Conservation (phyloP, 2,888 invertebrate species). For the Caenorhabditis parvicauda region DNA sequence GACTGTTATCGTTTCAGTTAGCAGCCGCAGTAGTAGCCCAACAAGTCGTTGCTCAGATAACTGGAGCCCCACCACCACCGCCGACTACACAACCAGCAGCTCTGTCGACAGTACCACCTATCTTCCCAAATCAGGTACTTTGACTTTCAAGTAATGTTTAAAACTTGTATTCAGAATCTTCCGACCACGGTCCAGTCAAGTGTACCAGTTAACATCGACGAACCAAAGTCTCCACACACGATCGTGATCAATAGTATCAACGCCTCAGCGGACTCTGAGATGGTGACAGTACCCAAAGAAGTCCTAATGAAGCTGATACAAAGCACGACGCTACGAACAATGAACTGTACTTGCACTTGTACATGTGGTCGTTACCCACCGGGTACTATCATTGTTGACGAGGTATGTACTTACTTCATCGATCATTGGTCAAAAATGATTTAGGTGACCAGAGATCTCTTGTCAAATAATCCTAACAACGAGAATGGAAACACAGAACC, state of each 20-base stretch:
- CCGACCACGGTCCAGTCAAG: background rate
- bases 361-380: conserved; percentile 53
- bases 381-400: conserved; percentile 54
- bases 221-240: background rate
- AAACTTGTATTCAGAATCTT: too few species aligned
- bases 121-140: too few species aligned
- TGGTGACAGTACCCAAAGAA: conserved; percentile 39
- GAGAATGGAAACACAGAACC: conserved; percentile 22
- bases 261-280: conserved; percentile 15
- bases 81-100: conserved; percentile 1
- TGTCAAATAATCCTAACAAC: too few species aligned
- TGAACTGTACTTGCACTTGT: conserved; percentile 36
- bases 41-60: conserved; percentile 33
- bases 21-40: conserved; percentile 39
- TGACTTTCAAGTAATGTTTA: too few species aligned
- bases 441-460: conserved; percentile 32
- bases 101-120: too few species aligned
- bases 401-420: conserved; percentile 18
- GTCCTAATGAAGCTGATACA: conserved; percentile 37
- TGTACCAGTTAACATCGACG: background rate
- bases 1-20: conserved; percentile 17
- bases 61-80: conserved; percentile 3
- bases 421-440: too few species aligned
- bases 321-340: conserved; percentile 16
- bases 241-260: too few species aligned